These are phyloP conservation scores for Coluber constrictor DNA, from an alignment of 2,797 vertebrate species.

Conservation along the genomic window DNA sequence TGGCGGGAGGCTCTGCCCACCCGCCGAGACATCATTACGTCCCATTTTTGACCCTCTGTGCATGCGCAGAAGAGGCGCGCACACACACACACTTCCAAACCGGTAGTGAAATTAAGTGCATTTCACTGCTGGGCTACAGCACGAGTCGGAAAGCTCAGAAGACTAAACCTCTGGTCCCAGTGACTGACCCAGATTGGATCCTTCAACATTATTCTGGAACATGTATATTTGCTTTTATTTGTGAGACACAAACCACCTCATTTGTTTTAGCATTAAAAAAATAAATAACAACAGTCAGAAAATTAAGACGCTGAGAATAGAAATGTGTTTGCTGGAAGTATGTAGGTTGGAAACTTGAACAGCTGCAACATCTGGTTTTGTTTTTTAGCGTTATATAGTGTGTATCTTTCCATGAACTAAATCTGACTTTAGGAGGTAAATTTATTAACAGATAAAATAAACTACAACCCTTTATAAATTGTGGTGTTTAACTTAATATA, in stretches of 20 bases:
- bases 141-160: neutral
- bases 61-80: too few species aligned
- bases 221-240: neutral
- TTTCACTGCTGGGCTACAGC: too few species aligned
- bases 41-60: too few species aligned
- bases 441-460: neutral
- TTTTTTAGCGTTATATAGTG: neutral
- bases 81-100: too few species aligned
- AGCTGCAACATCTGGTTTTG: neutral
- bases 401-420: neutral
- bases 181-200: neutral
- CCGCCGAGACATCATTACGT: too few species aligned
- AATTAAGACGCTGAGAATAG: neutral
- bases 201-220: neutral
- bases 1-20: too few species aligned
- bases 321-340: neutral
- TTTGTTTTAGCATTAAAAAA: constrained; percentile 38
- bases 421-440: neutral
- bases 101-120: too few species aligned
- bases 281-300: neutral
- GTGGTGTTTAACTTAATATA: neutral
- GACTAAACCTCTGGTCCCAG: neutral
- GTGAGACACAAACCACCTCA: constrained; percentile 19
- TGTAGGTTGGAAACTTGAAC: neutral
- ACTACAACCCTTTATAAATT: neutral